Conservation (phyloP, 2,888 invertebrate species). For the Drosophila eohydei region DNA sequence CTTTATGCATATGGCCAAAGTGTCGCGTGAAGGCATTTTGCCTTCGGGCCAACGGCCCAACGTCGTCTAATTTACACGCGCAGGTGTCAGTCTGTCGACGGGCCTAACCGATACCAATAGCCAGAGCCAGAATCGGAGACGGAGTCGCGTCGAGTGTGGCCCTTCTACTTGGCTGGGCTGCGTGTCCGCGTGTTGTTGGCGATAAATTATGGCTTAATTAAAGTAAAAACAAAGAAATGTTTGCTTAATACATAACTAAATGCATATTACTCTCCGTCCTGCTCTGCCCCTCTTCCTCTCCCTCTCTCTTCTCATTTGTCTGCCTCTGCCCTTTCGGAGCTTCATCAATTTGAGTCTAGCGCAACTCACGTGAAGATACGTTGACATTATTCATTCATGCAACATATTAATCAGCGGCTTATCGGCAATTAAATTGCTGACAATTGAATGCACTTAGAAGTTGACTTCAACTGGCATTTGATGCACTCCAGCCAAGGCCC, state of each 20-base stretch:
- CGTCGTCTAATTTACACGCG: constrained; percentile 70
- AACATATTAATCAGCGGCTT: constrained; percentile 69
- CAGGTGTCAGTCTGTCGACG: constrained; percentile 65
- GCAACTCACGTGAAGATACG: constrained; percentile 2
- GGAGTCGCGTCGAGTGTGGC: constrained; percentile 62
- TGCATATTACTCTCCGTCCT: constrained; percentile 11
- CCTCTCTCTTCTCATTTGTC: neutral
- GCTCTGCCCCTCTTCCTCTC: neutral
- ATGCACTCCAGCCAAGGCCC: constrained; percentile 37
- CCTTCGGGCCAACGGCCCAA: constrained; percentile 23
- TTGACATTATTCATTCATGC: constrained; percentile 37
- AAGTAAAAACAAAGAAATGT: constrained; percentile 64
- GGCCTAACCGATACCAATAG: constrained; percentile 18
- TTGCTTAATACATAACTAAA: constrained; percentile 37
- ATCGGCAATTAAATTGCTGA: constrained; percentile 54
- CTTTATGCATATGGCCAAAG: constrained; percentile 59
- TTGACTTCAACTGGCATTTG: constrained; percentile 29
- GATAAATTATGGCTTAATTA: constrained; percentile 80
- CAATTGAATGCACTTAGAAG: constrained; percentile 52
- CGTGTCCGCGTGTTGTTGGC: constrained; percentile 75
- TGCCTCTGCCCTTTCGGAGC: neutral
- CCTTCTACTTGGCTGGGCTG: constrained; percentile 56
- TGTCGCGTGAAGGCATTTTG: constrained; percentile 53
- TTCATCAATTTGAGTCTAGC: neutral
- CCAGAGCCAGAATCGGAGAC: neutral